phyloP scores from a whole-genome alignment of 2,113 vertebrate genomes.

The Hucho hucho region DNA sequence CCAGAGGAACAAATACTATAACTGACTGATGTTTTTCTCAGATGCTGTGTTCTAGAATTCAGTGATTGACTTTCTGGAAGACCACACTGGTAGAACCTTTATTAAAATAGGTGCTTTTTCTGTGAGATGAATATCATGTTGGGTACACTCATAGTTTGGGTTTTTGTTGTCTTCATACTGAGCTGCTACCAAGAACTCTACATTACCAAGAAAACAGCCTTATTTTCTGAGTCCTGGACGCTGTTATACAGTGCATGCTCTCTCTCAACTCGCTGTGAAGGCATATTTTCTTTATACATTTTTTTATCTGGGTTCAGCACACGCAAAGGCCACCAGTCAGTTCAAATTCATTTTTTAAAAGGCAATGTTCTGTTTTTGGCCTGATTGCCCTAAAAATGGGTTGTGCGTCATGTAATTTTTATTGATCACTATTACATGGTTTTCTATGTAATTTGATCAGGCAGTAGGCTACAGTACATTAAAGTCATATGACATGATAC shows the following conservation, averaged over 20 bases:
- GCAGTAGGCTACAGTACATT: too few species aligned
- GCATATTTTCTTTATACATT: not conserved
- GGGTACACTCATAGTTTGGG: not conserved
- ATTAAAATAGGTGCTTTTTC: not conserved
- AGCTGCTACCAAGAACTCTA: not conserved
- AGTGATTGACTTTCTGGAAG: not conserved
- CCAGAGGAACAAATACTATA: not conserved
- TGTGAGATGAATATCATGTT: not conserved
- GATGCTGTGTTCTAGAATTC: not conserved
- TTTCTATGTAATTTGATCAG: too few species aligned
- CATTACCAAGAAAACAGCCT: not conserved
- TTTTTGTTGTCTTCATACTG: not conserved
- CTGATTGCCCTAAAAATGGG: too few species aligned
- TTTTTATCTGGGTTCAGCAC: not conserved
- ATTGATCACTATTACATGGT: too few species aligned
- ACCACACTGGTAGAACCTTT: not conserved
- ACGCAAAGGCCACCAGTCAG: too few species aligned
- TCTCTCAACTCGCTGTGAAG: not conserved
- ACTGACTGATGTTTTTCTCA: not conserved
- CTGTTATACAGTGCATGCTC: not conserved
- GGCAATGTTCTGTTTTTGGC: too few species aligned
- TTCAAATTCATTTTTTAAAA: too few species aligned
- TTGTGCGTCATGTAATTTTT: too few species aligned
- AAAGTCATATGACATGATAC: too few species aligned
- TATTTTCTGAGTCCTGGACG: not conserved